Base-by-base conservation (phyloP, 2,113 vertebrate species). In the Tauraco erythrolophus region DNA sequence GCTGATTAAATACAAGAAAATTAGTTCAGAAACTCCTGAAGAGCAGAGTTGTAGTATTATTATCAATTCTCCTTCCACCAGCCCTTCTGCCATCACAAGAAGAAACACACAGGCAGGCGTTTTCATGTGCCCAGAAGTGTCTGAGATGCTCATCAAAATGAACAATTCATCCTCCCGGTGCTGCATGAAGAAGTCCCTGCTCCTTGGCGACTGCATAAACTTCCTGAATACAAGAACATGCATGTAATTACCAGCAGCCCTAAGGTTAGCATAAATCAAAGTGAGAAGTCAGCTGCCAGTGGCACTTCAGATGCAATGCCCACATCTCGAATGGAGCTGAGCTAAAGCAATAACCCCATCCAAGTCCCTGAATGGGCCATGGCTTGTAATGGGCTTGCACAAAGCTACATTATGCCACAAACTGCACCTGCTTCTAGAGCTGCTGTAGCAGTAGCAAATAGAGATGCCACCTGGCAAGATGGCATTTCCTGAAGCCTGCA, bases 401-500 rank as follows among this genome's bases (percentile, higher is more conserved):
- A 97, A 97, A 97, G 96, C 96, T 89, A 83, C 91, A 96, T 97
- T 97, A 94, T 97, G 74, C 93, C 91, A 58, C 74, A 70, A 37
- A 80, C 74, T 97, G 97, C 97, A 97, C 97, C 97, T 97, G 97
- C 97, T 91, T 94, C 89, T 96, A 58, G 74, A 91, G 92, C 77
- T 94, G 80, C 94, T 56, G 76, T 54, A 88, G 84, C 92, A 89
- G 76, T 31, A 87, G 92, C 91, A 94, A 91, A 97, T 5, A 97
- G 94, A 72, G 92, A 86, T 97, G 96, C 94, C 96, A 97, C 97
- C 97, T 96, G 97, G 96, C 97, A 96, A 94, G 93, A 94, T 91
- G 96, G 94, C 95, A 96, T 96, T 97, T 97, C 96, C 95, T 97
- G 94, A 96, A 92, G 93, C 77, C 89, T 88, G 84, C 70, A 82